Evolutionary conservation across 2,797 vertebrate species (phyloP).

Genomic region (Dallia pectoralis): DNA sequence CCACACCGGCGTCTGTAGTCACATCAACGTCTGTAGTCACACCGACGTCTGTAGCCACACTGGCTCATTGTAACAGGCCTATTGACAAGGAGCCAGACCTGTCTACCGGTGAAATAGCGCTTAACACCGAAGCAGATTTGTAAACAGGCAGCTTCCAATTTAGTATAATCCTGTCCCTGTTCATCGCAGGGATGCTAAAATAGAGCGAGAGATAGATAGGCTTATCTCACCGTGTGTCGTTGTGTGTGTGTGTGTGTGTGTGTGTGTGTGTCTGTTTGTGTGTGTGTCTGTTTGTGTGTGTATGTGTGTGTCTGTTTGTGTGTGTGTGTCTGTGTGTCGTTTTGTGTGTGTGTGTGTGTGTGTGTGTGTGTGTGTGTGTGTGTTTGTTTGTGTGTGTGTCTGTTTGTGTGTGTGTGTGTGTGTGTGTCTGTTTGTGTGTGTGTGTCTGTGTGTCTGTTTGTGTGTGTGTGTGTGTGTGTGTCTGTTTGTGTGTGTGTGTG

Average conservation of each 20-base stretch:
- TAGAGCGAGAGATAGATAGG: conserved; percentile 13
- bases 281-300: too few species aligned
- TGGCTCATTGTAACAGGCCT: conserved; percentile 15
- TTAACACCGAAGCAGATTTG: conserved; percentile 33
- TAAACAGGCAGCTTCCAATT: conserved; percentile 43
- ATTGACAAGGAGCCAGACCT: conserved; percentile 22
- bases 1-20: too few species aligned
- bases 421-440: conserved; percentile 22
- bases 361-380: conserved; percentile 12
- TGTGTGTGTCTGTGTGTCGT: too few species aligned
- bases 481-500: conserved; percentile 19
- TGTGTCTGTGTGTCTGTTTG: conserved; percentile 16
- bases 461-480: conserved; percentile 23
- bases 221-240: conserved; percentile 34
- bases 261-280: conserved; percentile 3
- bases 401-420: conserved; percentile 10
- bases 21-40: too few species aligned
- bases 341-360: neutral
- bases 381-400: conserved; percentile 18
- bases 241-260: conserved; percentile 16
- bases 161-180: conserved; percentile 46
- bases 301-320: neutral
- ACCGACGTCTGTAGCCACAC: too few species aligned
- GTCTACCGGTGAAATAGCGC: conserved; percentile 14
- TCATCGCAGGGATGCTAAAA: conserved; percentile 29